Evolutionary conservation across 1,140 invertebrate genomes (phyloP).

Genomic region (Paralvinella palmiformis): DNA sequence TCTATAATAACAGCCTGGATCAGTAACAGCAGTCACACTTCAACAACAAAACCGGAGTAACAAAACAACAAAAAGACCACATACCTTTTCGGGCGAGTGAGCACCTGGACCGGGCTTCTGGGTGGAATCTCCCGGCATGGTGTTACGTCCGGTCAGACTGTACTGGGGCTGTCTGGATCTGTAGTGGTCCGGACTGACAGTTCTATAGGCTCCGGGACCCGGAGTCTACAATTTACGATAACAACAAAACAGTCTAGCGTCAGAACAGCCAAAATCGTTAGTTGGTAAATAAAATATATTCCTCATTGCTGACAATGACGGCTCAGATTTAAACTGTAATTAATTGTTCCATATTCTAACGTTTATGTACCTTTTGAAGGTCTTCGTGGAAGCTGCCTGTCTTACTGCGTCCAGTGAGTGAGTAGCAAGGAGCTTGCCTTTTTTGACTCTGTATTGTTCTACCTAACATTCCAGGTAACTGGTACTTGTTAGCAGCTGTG

Average conservation of each 20-base stretch:
- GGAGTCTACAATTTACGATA: conserved; percentile 39
- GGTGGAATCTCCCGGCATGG: conserved; percentile 65
- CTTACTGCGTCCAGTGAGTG: conserved; percentile 70
- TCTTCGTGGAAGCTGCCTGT: conserved; percentile 51
- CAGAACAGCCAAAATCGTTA: too few relatives aligned
- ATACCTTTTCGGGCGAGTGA: conserved; percentile 84
- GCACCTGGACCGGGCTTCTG: conserved; percentile 83
- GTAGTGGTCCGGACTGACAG: conserved; percentile 57
- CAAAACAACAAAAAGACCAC: too few relatives aligned
- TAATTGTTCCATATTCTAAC: neutral
- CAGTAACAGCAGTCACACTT: too few relatives aligned
- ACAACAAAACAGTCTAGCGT: too few relatives aligned
- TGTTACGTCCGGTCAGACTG: conserved; percentile 73
- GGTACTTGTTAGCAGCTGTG: conserved; percentile 78
- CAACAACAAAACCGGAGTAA: too few relatives aligned
- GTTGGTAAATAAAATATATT: neutral
- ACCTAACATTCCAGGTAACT: conserved; percentile 71
- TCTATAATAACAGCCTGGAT: too few relatives aligned
- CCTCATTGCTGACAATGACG: neutral
- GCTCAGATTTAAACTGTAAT: neutral
- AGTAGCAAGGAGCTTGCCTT: conserved; percentile 65
- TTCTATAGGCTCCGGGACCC: conserved; percentile 50
- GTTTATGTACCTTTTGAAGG: conserved; percentile 33
- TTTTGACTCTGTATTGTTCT: conserved; percentile 61
- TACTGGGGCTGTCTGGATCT: conserved; percentile 70